Percentiles rank a stretch among this genome's conserved stretches.
Evolutionary conservation across 2,797 vertebrate genomes (phyloP).

Genomic region (Lepilemur ruficaudatus): DNA sequence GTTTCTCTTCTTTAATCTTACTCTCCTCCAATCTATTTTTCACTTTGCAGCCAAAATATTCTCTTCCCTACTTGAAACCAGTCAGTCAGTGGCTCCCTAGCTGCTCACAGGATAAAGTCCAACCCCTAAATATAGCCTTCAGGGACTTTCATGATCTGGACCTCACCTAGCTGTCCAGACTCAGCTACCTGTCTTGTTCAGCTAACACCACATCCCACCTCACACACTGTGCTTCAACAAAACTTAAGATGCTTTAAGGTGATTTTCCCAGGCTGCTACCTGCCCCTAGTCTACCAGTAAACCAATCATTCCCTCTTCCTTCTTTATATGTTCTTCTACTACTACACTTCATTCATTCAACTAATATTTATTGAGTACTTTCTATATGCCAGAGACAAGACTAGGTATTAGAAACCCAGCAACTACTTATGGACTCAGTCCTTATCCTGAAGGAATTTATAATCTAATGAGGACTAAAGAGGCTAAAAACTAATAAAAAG

Average conservation of each 20-base stretch:
- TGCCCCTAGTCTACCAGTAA: not conserved
- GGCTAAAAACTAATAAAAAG: constrained; percentile 18
- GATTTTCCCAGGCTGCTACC: not conserved
- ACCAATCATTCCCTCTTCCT: constrained; percentile 3
- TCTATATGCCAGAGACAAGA: constrained; percentile 8
- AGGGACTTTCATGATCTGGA: not conserved
- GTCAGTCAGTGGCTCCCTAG: not conserved
- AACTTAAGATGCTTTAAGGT: constrained; percentile 22
- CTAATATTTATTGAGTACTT: constrained; percentile 17
- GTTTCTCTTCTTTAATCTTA: not conserved
- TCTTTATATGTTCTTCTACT: constrained; percentile 28
- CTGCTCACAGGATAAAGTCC: not conserved
- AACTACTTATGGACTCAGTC: not conserved
- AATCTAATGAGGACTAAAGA: constrained; percentile 37
- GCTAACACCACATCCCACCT: not conserved
- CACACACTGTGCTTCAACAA: constrained; percentile 8
- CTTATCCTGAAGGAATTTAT: constrained; percentile 45
- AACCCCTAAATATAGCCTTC: not conserved
- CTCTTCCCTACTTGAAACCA: constrained; percentile 15
- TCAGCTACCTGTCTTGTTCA: not conserved
- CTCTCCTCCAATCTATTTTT: constrained; percentile 35
- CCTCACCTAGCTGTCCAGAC: not conserved
- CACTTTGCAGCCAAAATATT: constrained; percentile 24
- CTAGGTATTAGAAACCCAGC: not conserved
- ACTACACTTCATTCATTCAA: constrained; percentile 15